Conservation (phyloP, 2,888 invertebrate genomes). For the Sinopyrophorus schimmeli region DNA sequence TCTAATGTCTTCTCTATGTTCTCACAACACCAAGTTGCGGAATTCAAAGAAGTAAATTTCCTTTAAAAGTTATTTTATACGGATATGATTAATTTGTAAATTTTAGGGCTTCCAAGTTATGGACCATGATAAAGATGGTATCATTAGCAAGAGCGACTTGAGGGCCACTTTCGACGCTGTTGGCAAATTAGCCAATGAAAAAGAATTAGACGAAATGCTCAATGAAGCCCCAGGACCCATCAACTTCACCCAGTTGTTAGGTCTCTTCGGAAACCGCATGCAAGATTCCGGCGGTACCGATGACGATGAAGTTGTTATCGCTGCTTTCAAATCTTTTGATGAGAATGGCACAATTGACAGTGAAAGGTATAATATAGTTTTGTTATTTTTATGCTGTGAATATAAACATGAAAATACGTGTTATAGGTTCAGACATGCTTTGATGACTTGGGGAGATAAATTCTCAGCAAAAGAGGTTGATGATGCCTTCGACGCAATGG, state of each 20-base stretch:
- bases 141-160: conserved; percentile 81
- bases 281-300: conserved; percentile 85
- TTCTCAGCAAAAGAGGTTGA: conserved; percentile 87
- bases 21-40: conserved; percentile 93
- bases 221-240: conserved; percentile 86
- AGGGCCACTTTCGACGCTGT: conserved; percentile 90
- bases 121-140: conserved; percentile 89
- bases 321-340: conserved; percentile 92
- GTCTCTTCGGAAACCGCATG: conserved; percentile 90
- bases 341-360: conserved; percentile 86
- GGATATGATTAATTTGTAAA: background rate
- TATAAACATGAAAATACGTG: conserved; percentile 12
- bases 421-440: conserved; percentile 78
- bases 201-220: conserved; percentile 89
- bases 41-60: conserved; percentile 77
- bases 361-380: conserved; percentile 65
- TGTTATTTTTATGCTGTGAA: too few species aligned
- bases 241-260: conserved; percentile 93
- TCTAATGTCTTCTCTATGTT: conserved; percentile 98
- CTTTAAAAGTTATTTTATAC: background rate
- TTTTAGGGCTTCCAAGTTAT: conserved; percentile 88
- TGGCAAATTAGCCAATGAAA: conserved; percentile 86
- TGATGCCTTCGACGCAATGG: conserved; percentile 92
- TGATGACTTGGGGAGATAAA: conserved; percentile 93
- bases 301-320: conserved; percentile 88